Evolutionary conservation across 1,140 invertebrate species (phyloP).

Genomic region (Himalopsyche phryganea): DNA sequence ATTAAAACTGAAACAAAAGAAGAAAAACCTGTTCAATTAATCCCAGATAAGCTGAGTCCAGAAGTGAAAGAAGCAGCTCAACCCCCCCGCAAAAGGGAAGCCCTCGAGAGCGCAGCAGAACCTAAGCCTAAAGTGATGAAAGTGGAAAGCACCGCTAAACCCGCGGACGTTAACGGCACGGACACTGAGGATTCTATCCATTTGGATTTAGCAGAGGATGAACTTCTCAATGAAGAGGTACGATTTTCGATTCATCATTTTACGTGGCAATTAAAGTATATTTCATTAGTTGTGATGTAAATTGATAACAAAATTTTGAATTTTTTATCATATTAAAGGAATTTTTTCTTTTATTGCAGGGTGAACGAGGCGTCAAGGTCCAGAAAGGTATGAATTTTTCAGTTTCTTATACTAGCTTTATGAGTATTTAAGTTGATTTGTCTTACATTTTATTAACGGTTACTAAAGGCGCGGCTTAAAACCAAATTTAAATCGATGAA

Average conservation of each 20-base stretch:
- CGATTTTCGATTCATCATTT: background rate
- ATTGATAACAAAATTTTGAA: too few relatives aligned
- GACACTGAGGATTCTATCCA: conserved; percentile 78
- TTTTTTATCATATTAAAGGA: too few relatives aligned
- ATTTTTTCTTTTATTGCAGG: conserved; percentile 18
- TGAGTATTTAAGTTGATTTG: background rate
- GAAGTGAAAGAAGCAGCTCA: conserved; percentile 31
- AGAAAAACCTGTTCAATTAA: conserved; percentile 23
- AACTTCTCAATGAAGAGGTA: conserved; percentile 74
- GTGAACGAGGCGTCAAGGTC: conserved; percentile 16
- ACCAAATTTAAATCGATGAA: background rate
- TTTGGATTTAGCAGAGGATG: conserved; percentile 76
- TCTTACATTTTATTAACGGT: conserved; percentile 9
- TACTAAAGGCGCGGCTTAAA: conserved; percentile 21
- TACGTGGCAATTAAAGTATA: too few relatives aligned
- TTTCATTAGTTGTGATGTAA: too few relatives aligned
- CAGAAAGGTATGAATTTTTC: conserved; percentile 26
- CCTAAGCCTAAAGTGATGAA: conserved; percentile 43
- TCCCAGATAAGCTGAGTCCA: conserved; percentile 40
- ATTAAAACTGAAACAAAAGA: conserved; percentile 1
- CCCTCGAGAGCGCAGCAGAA: conserved; percentile 41
- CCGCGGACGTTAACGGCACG: conserved; percentile 48
- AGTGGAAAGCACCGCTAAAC: conserved; percentile 33
- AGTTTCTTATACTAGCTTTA: background rate
- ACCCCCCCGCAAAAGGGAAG: conserved; percentile 42